phyloP scores from a whole-genome alignment of 2,797 vertebrate genomes.

The Chelonia mydas region DNA sequence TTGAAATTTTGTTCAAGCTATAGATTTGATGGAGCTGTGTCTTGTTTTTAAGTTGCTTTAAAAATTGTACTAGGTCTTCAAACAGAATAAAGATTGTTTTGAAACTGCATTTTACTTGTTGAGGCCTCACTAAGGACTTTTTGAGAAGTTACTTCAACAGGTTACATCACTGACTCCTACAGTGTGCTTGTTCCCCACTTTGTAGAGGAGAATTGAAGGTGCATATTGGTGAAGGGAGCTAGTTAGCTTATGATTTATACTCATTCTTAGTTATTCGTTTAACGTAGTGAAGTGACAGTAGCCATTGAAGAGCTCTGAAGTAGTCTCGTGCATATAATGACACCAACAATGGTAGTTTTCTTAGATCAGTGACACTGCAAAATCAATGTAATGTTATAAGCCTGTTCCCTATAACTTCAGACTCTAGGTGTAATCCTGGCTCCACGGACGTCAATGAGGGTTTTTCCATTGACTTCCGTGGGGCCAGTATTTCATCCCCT shows the following conservation, averaged over 20 bases:
- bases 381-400: not conserved
- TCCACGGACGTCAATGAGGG: not conserved
- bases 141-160: not conserved
- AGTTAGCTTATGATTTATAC: not conserved
- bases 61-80: conserved; percentile 95
- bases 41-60: conserved; percentile 90
- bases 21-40: conserved; percentile 90
- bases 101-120: conserved; percentile 73
- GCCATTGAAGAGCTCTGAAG: conserved; percentile 1
- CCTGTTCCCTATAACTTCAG: not conserved
- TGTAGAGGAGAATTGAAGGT: not conserved
- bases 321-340: accelerated
- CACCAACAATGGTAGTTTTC: not conserved
- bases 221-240: not conserved
- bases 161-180: not conserved
- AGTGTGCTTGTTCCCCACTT: not conserved
- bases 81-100: conserved; percentile 94
- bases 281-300: not conserved
- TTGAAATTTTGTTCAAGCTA: conserved; percentile 82
- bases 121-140: conserved; percentile 36
- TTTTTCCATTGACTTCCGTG: not conserved
- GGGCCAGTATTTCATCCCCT: not conserved
- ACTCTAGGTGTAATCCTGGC: not conserved
- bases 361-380: not conserved
- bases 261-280: not conserved